Evolutionary conservation across 1,140 invertebrate genomes (phyloP).

Genomic region (Listronotus oregonensis): DNA sequence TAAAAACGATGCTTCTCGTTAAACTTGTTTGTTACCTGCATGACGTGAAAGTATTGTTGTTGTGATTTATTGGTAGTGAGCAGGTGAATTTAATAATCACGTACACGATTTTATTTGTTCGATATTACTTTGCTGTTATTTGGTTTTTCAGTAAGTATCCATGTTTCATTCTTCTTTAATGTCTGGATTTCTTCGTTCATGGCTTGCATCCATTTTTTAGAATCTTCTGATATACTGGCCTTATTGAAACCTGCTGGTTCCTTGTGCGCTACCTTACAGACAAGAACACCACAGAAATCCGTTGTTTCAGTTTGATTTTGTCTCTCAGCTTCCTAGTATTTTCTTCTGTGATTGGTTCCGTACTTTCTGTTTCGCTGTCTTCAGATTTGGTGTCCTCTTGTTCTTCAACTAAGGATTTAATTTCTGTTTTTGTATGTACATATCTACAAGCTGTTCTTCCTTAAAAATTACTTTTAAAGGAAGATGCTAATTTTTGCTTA

Average conservation of each 20-base stretch:
- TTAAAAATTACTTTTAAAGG: conserved; percentile 16
- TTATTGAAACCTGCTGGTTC: conserved; percentile 43
- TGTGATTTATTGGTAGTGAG: too few species aligned
- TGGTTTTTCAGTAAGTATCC: conserved; percentile 8
- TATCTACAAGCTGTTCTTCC: background rate
- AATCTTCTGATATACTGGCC: conserved; percentile 4
- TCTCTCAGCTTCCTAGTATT: conserved; percentile 10
- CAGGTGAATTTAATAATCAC: too few species aligned
- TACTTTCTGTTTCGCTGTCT: background rate
- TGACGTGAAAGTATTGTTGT: too few species aligned
- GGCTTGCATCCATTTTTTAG: conserved; percentile 20
- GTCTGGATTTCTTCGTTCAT: conserved; percentile 27
- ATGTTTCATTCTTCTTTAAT: conserved; percentile 29
- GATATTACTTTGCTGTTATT: conserved; percentile 42
- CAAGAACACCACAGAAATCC: conserved; percentile 13
- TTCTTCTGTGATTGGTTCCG: background rate
- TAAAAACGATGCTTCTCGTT: too few species aligned
- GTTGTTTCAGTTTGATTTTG: background rate
- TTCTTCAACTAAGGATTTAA: conserved; percentile 8
- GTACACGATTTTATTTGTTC: conserved; percentile 37
- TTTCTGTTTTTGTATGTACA: background rate
- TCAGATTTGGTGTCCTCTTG: background rate
- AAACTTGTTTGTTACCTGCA: too few species aligned
- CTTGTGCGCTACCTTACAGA: background rate
- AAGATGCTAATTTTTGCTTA: conserved; percentile 24